phyloP scores from a whole-genome alignment of 2,888 invertebrate species.

The Helobdella robusta region DNA sequence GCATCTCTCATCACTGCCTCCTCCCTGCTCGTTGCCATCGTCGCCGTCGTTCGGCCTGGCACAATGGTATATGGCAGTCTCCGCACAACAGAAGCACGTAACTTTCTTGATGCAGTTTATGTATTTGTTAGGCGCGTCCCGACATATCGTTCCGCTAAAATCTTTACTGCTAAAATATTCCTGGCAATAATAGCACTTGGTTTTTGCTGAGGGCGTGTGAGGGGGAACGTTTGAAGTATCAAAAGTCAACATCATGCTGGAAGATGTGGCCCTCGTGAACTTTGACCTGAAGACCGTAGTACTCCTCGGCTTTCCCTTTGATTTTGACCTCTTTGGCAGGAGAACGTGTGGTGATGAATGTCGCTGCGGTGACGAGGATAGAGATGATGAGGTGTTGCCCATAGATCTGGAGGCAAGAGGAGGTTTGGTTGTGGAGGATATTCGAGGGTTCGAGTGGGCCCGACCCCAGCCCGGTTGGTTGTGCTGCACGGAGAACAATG shows the following conservation, averaged over 20 bases:
- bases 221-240: too few relatives aligned
- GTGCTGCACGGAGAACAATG: slow-evolving; percentile 9
- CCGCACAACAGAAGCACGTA: slow-evolving; percentile 13
- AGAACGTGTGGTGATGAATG: neutral
- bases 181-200: slow-evolving; percentile 22
- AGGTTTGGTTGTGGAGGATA: neutral
- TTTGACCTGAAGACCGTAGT: too few relatives aligned
- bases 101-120: slow-evolving; percentile 13
- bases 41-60: neutral
- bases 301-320: neutral
- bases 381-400: neutral
- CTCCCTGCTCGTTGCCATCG: neutral
- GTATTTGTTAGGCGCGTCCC: slow-evolving; percentile 17
- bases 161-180: slow-evolving; percentile 13
- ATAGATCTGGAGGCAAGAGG: neutral
- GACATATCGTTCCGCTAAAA: neutral
- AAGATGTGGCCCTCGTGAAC: neutral
- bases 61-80: slow-evolving; percentile 23
- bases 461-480: neutral
- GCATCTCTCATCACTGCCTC: neutral
- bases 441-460: slow-evolving; percentile 14
- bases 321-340: slow-evolving; percentile 4
- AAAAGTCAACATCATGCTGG: too few relatives aligned
- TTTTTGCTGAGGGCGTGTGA: neutral
- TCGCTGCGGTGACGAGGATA: too few relatives aligned